A percentile compares a stretch with the other conserved stretches of the same genome.
These are phyloP conservation scores for Lytechinus variegatus DNA, from an alignment of 35 echinoderm and acorn worm species.

Conservation along the genomic window DNA sequence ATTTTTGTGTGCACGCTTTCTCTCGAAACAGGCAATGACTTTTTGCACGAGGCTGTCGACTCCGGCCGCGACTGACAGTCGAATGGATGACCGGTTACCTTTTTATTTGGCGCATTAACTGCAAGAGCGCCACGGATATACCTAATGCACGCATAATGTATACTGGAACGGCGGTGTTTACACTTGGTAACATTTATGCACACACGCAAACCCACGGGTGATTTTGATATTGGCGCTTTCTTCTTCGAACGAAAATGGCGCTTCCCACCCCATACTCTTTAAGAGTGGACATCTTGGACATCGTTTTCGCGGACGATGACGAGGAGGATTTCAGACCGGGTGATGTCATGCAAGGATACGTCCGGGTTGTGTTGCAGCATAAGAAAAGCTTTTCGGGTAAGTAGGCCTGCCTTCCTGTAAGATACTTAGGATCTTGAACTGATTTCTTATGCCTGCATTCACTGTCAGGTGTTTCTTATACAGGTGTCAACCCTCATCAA, in stretches of 20 bases:
- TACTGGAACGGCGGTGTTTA: neutral
- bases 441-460: neutral
- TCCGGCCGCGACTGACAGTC: neutral
- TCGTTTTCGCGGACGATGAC: slow-evolving; percentile 27
- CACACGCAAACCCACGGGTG: slow-evolving; percentile 15
- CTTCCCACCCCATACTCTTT: neutral
- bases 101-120: neutral
- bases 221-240: neutral
- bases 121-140: neutral
- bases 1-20: neutral
- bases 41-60: neutral
- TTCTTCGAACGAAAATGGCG: slow-evolving; percentile 26
- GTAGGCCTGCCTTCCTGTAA: neutral
- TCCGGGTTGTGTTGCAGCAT: slow-evolving; percentile 21
- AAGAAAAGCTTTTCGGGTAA: slow-evolving; percentile 34
- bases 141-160: neutral
- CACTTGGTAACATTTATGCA: slow-evolving; percentile 12
- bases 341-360: slow-evolving; percentile 28
- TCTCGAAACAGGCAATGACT: neutral
- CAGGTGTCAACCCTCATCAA: neutral
- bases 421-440: neutral
- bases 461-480: neutral
- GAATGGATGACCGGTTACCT: neutral
- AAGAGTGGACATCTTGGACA: slow-evolving; percentile 31
- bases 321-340: slow-evolving; percentile 9